Evolutionary conservation across 2,113 vertebrate species (phyloP).

Genomic region (Thoracochromis brauschi): DNA sequence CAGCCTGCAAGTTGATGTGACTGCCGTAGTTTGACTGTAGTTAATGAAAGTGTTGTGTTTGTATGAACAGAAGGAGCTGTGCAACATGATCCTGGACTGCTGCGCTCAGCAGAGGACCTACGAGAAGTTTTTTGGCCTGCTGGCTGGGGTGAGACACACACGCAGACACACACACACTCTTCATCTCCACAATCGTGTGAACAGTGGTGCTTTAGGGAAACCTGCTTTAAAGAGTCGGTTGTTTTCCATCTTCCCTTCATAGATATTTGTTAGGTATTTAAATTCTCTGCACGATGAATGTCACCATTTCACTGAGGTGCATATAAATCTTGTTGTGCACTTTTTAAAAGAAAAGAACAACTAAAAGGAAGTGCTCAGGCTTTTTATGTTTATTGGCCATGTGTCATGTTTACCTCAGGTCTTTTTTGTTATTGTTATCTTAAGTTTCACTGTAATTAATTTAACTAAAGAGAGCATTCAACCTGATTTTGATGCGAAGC

Average conservation of each 20-base stretch:
- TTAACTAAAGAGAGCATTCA: neutral
- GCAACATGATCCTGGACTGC: slow-evolving; percentile 99
- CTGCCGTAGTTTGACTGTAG: neutral
- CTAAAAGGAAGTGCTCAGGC: neutral
- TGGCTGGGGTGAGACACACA: slow-evolving; percentile 86
- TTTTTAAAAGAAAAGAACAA: neutral
- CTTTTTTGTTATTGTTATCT: neutral
- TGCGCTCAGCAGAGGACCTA: slow-evolving; percentile 98
- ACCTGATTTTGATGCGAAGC: neutral
- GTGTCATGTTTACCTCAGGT: neutral
- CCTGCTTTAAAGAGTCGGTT: neutral
- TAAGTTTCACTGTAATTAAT: neutral
- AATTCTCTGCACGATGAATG: neutral
- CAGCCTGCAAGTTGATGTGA: neutral
- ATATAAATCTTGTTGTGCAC: neutral
- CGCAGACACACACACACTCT: neutral
- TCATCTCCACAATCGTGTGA: neutral
- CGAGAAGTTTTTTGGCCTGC: slow-evolving; percentile 95
- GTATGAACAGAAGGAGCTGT: slow-evolving; percentile 87
- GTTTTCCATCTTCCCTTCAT: neutral
- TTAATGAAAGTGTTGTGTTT: neutral
- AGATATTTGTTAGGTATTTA: neutral
- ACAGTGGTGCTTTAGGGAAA: neutral
- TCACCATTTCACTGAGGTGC: neutral
- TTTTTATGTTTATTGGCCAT: neutral